These are phyloP conservation scores for Halcyon smyrnensis DNA, from an alignment of 2,797 vertebrate species.

Conservation along the genomic window DNA sequence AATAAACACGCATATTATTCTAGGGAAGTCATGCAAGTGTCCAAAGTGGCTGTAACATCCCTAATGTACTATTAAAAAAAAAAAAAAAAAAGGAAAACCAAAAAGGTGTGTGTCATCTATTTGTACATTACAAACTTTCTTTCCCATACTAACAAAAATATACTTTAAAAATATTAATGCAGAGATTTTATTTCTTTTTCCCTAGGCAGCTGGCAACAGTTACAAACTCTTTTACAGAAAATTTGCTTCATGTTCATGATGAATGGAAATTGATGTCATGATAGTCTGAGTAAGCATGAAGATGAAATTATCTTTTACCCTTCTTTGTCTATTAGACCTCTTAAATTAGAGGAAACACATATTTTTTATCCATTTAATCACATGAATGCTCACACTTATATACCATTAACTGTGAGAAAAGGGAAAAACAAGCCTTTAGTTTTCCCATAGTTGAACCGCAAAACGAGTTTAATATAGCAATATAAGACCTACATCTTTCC, in stretches of 20 bases:
- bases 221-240: neutral
- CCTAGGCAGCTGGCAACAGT: neutral
- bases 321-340: neutral
- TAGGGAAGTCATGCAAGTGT: neutral
- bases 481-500: neutral
- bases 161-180: neutral
- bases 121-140: neutral
- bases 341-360: neutral
- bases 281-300: neutral
- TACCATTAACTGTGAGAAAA: neutral
- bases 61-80: neutral
- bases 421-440: neutral
- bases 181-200: neutral
- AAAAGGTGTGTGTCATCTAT: neutral
- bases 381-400: neutral
- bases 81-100: neutral
- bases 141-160: neutral
- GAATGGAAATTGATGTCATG: fast-evolving
- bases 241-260: neutral
- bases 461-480: neutral
- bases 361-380: neutral
- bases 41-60: neutral
- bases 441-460: neutral
- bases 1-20: neutral
- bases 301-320: neutral